phyloP scores from a whole-genome alignment of 2,113 vertebrate genomes.

The Nycticryphes semicollaris region DNA sequence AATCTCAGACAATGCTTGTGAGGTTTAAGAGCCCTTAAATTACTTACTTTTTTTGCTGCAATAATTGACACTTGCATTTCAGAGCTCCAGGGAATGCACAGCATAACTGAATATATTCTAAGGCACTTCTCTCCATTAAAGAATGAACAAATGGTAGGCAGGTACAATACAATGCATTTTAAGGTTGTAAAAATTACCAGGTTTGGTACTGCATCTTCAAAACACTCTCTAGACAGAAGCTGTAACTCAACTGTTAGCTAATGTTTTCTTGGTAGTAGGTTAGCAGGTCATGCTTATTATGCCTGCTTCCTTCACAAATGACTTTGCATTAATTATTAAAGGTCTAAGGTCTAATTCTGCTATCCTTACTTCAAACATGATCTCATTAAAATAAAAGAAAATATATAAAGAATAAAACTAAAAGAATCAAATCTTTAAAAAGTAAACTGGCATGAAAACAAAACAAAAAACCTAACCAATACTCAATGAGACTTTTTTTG shows the following conservation, averaged over 20 bases:
- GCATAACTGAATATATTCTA: background rate
- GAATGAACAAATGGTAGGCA: background rate
- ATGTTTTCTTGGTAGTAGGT: background rate
- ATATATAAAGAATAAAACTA: background rate
- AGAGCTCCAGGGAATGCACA: background rate
- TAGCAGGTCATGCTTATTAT: background rate
- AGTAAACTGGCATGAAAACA: background rate
- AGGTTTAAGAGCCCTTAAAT: conserved; percentile 27
- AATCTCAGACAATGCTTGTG: conserved; percentile 7
- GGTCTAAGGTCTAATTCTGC: background rate
- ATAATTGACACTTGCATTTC: conserved; percentile 19
- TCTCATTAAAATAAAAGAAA: background rate
- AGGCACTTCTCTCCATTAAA: background rate
- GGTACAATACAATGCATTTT: background rate
- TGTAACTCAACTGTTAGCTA: background rate
- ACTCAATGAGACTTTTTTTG: background rate
- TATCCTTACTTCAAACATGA: background rate
- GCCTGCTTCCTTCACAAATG: background rate
- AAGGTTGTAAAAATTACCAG: background rate
- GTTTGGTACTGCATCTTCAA: background rate
- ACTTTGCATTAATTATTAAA: background rate
- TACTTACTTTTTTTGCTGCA: background rate
- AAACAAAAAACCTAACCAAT: background rate
- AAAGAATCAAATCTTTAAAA: background rate
- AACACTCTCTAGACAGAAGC: background rate